phyloP scores from a whole-genome alignment of 2,888 invertebrate species.

The Syritta pipiens region DNA sequence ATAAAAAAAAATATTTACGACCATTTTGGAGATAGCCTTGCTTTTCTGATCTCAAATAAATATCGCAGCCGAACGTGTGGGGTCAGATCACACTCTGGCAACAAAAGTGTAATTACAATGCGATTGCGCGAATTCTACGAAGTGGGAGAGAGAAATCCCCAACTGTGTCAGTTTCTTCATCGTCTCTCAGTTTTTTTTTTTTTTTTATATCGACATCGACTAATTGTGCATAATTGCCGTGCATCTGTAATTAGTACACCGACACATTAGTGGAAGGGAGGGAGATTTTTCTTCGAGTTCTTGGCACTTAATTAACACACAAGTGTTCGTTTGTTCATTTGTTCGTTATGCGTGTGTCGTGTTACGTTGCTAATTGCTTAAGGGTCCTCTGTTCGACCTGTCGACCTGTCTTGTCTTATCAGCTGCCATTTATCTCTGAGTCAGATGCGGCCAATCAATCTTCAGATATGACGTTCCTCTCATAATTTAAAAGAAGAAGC shows the following conservation, averaged over 20 bases:
- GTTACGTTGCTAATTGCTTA: conserved; percentile 25
- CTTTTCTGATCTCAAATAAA: conserved; percentile 22
- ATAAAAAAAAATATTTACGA: too few species aligned
- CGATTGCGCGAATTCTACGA: conserved; percentile 44
- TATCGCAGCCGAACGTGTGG: conserved; percentile 10
- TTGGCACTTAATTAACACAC: conserved; percentile 66
- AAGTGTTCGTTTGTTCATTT: conserved; percentile 18
- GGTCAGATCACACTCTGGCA: neutral
- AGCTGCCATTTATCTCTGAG: conserved; percentile 41
- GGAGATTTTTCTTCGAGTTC: neutral
- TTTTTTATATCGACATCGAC: conserved; percentile 47
- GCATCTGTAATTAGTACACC: conserved; percentile 67
- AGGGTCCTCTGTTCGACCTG: too few species aligned
- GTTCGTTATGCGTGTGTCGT: conserved; percentile 3
- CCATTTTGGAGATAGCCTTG: too few species aligned
- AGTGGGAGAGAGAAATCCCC: neutral
- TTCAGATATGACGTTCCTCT: conserved; percentile 17
- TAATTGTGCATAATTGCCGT: conserved; percentile 69
- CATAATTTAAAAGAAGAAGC: neutral
- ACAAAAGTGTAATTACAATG: conserved; percentile 18
- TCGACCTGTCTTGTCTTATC: too few species aligned
- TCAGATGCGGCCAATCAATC: conserved; percentile 43
- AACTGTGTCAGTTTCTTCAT: conserved; percentile 40
- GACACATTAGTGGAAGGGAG: conserved; percentile 26
- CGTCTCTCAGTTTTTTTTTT: conserved; percentile 17